phyloP scores from a whole-genome alignment of 2,113 vertebrate genomes.

The Sylvicapra grimmia region DNA sequence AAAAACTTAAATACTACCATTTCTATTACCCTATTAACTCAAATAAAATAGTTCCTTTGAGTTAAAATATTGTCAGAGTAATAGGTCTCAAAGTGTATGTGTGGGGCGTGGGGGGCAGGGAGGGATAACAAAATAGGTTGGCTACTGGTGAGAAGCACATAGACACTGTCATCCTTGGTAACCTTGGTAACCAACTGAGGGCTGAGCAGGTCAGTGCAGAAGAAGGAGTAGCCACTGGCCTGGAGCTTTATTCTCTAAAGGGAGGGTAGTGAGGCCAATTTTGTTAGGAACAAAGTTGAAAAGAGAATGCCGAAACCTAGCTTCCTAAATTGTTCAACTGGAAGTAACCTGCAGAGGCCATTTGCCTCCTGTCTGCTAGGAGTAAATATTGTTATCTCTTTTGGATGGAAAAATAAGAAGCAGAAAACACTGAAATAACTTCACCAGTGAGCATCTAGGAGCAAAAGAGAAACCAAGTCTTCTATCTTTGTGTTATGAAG shows the following conservation, averaged over 20 bases:
- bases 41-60: background rate
- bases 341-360: background rate
- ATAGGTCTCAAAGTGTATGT: background rate
- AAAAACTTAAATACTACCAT: background rate
- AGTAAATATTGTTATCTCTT: background rate
- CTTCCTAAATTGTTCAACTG: background rate
- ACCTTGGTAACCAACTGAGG: background rate
- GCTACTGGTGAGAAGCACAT: background rate
- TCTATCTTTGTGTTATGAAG: background rate
- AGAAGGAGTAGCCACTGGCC: too few species aligned
- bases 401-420: background rate
- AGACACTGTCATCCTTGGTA: background rate
- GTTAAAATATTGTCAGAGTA: background rate
- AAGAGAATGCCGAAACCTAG: background rate
- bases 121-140: background rate
- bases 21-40: background rate
- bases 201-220: too few species aligned
- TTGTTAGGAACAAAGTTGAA: background rate
- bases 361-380: background rate
- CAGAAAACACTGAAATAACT: background rate
- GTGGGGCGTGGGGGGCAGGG: fast-evolving
- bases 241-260: background rate
- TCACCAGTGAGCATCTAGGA: background rate
- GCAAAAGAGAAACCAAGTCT: background rate
- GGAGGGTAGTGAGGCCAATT: background rate